These are phyloP conservation scores for Patella vulgata DNA, from an alignment of 1,140 invertebrate genomes.

Conservation along the genomic window DNA sequence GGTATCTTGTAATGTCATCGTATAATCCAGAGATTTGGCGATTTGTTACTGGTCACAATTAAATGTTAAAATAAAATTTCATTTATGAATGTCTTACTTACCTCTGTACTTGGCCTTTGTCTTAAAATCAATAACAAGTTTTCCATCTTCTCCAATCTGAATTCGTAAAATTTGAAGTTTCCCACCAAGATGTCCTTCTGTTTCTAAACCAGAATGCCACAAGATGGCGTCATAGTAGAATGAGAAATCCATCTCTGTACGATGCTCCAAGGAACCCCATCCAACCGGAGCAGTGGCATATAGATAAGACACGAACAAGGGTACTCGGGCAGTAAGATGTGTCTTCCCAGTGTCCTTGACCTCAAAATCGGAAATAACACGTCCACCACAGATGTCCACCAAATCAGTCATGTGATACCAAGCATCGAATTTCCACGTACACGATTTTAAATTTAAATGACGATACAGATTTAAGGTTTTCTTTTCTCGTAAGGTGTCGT, in stretches of 20 bases:
- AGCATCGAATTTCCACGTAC: conserved; percentile 69
- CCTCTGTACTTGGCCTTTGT: conserved; percentile 68
- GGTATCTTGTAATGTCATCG: no score
- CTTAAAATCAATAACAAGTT: conserved; percentile 67
- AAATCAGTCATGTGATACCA: conserved; percentile 69
- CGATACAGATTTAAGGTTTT: conserved; percentile 65
- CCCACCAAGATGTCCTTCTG: conserved; percentile 60
- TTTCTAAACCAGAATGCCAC: conserved; percentile 63
- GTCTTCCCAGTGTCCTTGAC: conserved; percentile 62
- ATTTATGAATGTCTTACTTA: conserved; percentile 35
- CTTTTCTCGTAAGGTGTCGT: conserved; percentile 55
- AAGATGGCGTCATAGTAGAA: conserved; percentile 68
- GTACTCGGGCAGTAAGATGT: conserved; percentile 67
- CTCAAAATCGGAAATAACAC: conserved; percentile 66
- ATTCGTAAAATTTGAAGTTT: conserved; percentile 65
- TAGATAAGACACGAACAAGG: conserved; percentile 68
- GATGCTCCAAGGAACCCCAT: conserved; percentile 68
- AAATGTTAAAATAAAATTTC: no score
- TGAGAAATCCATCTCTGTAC: conserved; percentile 68
- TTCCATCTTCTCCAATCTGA: conserved; percentile 63
- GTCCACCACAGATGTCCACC: conserved; percentile 68
- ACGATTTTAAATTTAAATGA: conserved; percentile 67
- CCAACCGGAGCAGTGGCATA: conserved; percentile 65
- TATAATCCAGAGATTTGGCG: no score
- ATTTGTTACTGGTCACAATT: no score